Base-by-base conservation (phyloP, 2,888 invertebrate species). In the Drosophila barbarae region DNA sequence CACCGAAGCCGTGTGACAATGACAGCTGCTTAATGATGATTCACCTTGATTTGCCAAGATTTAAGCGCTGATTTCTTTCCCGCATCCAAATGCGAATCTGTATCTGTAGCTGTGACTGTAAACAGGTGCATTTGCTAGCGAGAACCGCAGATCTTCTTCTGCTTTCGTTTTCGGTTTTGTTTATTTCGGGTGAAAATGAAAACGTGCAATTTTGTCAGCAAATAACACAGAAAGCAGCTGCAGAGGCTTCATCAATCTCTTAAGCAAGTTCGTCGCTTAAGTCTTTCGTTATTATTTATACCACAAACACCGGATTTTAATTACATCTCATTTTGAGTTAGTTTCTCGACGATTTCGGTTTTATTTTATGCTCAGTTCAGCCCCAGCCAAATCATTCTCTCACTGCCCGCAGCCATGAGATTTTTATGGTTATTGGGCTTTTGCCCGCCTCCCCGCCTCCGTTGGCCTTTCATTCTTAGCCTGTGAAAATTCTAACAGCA, bases 401-500 rank as follows among this genome's bases (percentile, higher is more conserved):
- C 54, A 56, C 56, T 64, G 66, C 58, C 58, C 38, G 26, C 47
- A 49, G 69, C 55, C 61, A 68, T 77, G 60, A 51, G 77, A 76
- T 71, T 77, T 69, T 76, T 54, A 50, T 59, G 59, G 44, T 58
- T 59, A 57, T 57, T 59, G 36, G 30, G 35, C 32, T 26, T 44
- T 28, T 10, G 56, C 44, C 35, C 46, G 55, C 42, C 51, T 51
- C 35, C 34, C 18, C 26, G 54, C 30, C 54, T 42, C 18, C 23
- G 21, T 61, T n/a, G 69, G 36, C 28, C 36, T 32, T 54, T 46
- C 28, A 35, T 34, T 47, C 13, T 71, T 10, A 52, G 32, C 50
- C 72, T 76, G 80, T 70, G 77, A 61, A 57, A 75, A 77, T 84
- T 79, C 73, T 72, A 78, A 82, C 84, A 84, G 79, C 79, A 78